Evolutionary conservation across 2,797 vertebrate species (phyloP).

Genomic region (Trachurus trachurus): DNA sequence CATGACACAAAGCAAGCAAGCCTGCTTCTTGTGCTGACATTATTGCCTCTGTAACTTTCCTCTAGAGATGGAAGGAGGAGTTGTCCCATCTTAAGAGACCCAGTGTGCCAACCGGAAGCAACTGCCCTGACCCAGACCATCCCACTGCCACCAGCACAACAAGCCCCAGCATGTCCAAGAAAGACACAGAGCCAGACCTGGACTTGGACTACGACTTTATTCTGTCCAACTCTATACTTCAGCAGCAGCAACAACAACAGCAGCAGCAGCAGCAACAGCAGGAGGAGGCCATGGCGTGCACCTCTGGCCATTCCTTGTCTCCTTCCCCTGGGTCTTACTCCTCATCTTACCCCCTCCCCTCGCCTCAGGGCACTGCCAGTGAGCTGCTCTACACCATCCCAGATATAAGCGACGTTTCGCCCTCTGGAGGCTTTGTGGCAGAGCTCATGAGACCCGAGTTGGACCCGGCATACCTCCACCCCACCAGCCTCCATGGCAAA

Average conservation of each 20-base stretch:
- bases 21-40: constrained; percentile 9
- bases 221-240: constrained; percentile 94
- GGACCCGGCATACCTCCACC: constrained; percentile 94
- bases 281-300: constrained; percentile 78
- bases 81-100: constrained; percentile 91
- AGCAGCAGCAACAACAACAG: constrained; percentile 87
- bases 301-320: constrained; percentile 85
- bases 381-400: constrained; percentile 89
- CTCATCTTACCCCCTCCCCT: constrained; percentile 88
- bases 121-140: constrained; percentile 80
- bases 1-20: constrained; percentile 22
- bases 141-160: constrained; percentile 75
- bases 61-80: constrained; percentile 96
- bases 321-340: constrained; percentile 86
- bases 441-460: constrained; percentile 96
- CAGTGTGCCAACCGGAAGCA: constrained; percentile 85
- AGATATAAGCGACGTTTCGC: constrained; percentile 95
- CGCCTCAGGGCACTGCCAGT: constrained; percentile 80
- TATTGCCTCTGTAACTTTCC: constrained; percentile 68
- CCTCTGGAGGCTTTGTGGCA: constrained; percentile 96
- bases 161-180: constrained; percentile 85
- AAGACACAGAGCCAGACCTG: constrained; percentile 91
- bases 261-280: constrained; percentile 85
- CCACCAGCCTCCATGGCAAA: constrained; percentile 92
- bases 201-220: constrained; percentile 98